phyloP scores from a whole-genome alignment of 1,140 invertebrate species.

The Macrobrachium rosenbergii region DNA sequence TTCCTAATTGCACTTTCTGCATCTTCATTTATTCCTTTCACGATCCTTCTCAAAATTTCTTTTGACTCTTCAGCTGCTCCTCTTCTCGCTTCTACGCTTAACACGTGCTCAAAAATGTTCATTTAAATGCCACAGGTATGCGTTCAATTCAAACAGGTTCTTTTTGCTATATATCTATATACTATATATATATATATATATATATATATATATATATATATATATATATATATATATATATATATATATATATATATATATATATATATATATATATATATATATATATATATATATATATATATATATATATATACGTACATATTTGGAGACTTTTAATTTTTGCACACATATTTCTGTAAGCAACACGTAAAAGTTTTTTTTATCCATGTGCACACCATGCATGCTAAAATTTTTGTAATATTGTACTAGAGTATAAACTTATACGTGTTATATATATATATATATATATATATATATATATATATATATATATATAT shows the following conservation, averaged over 20 bases:
- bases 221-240: slow-evolving; percentile 2
- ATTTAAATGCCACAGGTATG: neutral
- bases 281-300: slow-evolving; percentile 14
- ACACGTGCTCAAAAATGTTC: no score
- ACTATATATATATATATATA: slow-evolving; percentile 4
- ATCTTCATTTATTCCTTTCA: no score
- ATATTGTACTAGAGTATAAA: no score
- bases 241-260: neutral
- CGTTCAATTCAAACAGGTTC: neutral
- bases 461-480: no score
- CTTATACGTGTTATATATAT: no score
- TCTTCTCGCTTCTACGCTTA: no score
- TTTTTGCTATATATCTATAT: neutral
- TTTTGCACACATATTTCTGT: neutral
- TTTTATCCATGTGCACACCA: no score
- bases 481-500: no score
- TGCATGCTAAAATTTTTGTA: no score
- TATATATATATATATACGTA: slow-evolving; percentile 10
- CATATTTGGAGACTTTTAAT: neutral
- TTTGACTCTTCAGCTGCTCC: no score
- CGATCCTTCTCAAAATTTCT: no score
- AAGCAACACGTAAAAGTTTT: neutral
- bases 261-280: slow-evolving; percentile 21
- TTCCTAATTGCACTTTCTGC: no score
- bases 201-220: slow-evolving; percentile 23